phyloP scores from a whole-genome alignment of 2,888 invertebrate species.

The Tyria jacobaeae region DNA sequence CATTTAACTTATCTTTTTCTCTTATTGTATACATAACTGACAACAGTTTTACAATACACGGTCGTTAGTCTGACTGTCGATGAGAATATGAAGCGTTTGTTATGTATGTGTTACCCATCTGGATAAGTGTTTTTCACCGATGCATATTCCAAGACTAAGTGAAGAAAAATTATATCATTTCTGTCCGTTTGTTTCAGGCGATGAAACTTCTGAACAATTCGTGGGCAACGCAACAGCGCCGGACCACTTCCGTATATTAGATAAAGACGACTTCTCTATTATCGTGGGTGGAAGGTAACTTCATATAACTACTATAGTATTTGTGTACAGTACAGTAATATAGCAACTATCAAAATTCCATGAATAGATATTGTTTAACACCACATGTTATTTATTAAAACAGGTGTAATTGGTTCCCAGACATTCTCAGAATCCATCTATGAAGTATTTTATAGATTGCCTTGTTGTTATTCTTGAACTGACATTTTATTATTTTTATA shows the following conservation, averaged over 20 bases:
- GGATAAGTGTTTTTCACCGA: neutral
- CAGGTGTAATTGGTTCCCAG: slow-evolving; percentile 17
- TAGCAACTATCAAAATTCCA: slow-evolving; percentile 16
- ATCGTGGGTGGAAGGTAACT: slow-evolving; percentile 95
- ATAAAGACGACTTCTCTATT: slow-evolving; percentile 94
- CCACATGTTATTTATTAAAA: slow-evolving; percentile 26
- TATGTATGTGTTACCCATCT: neutral
- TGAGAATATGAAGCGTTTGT: neutral
- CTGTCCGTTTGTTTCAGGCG: slow-evolving; percentile 86
- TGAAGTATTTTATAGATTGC: neutral
- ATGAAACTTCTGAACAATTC: slow-evolving; percentile 91
- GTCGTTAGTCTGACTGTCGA: neutral
- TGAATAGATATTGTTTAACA: slow-evolving; percentile 24
- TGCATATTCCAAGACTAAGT: neutral
- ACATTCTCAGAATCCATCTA: slow-evolving; percentile 23
- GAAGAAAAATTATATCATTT: neutral
- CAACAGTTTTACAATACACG: neutral
- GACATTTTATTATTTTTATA: slow-evolving; percentile 45
- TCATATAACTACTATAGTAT: slow-evolving; percentile 18
- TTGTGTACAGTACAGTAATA: too few relatives aligned
- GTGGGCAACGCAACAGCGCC: slow-evolving; percentile 92
- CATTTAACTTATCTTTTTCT: neutral
- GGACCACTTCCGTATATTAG: slow-evolving; percentile 96
- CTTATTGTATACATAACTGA: neutral
- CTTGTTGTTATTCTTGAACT: neutral